Conservation (phyloP, 2,113 vertebrate species). For the Oophaga pumilio region DNA sequence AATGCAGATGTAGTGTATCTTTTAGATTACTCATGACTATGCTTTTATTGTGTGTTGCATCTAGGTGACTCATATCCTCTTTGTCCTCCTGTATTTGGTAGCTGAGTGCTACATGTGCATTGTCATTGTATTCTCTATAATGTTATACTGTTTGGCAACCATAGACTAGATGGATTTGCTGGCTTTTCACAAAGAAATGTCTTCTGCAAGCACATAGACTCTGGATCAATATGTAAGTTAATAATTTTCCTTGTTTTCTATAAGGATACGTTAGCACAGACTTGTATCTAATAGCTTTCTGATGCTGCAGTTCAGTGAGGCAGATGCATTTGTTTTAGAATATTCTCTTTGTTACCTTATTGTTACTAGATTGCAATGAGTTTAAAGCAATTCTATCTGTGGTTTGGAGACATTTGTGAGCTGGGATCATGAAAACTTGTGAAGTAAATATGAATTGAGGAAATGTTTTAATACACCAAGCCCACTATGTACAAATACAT, state of each 20-base stretch:
- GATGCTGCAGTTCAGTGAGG: background rate
- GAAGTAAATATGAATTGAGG: background rate
- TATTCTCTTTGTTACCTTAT: background rate
- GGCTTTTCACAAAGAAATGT: background rate
- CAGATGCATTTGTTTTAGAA: background rate
- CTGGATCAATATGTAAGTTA: conserved; percentile 37
- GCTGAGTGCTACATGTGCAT: conserved; percentile 29
- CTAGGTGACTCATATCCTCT: conserved; percentile 45
- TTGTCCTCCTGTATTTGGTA: conserved; percentile 35
- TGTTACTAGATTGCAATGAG: background rate
- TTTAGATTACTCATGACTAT: conserved; percentile 38
- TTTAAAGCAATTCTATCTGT: background rate
- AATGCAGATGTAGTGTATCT: background rate
- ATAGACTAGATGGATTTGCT: background rate
- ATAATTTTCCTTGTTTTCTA: background rate
- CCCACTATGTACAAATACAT: background rate
- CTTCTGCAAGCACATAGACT: background rate
- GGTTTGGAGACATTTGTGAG: background rate
- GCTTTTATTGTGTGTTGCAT: conserved; percentile 27
- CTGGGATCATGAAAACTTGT: background rate
- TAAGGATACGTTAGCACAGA: background rate
- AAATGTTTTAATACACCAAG: background rate
- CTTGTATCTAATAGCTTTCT: conserved; percentile 7
- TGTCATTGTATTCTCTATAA: conserved; percentile 37
- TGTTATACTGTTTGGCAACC: background rate